Base-by-base conservation (phyloP, 2,888 invertebrate genomes). In the Macaria notata region DNA sequence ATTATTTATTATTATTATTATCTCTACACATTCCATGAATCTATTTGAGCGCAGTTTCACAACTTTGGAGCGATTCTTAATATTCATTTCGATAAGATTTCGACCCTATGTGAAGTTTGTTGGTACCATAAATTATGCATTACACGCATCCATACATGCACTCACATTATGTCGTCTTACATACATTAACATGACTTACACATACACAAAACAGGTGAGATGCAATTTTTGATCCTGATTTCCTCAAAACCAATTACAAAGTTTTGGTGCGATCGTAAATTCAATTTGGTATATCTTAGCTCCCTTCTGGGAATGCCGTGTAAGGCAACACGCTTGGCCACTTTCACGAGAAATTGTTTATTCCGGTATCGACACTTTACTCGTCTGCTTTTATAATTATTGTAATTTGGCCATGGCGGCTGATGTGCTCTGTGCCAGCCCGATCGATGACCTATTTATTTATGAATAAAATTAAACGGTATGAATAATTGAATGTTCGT, bases 221-320 rank as follows among this genome's bases (percentile, higher is more conserved):
- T 61, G 63, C 53, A 65, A 62, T n/a, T 65, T 66, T 66, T 57
- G 60, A 36, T 54, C 56, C 61, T 60, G 59, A 64, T 70, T 74
- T 73, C 71, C 60, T 57, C 71, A 75, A 73, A 74, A 65, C 68
- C 73, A 73, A 73, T 73, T 74, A 76, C 60, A 61, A 60, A 49
- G 9, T 64, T 71, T 70, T 68, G 68, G 65, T 60, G 46, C 66
- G 68, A 61, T 70, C 67, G 65, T 73, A 76, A 74, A 76, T 77
- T 76, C 70, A 71, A 72, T 73, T 73, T 67, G 68, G 65, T 56
- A 62, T 64, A 66, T 73, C 71, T 73, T 72, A 66, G 68, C 63
- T 56, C 62, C 64, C 67, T 73, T 71, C 66, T 59, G 64, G 59
- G 69, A 71, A 68, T 62, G 45, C n/a, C 52, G 65, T 72, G 66